Evolutionary conservation across 2,888 invertebrate species (phyloP).

Genomic region (Rapana venosa): DNA sequence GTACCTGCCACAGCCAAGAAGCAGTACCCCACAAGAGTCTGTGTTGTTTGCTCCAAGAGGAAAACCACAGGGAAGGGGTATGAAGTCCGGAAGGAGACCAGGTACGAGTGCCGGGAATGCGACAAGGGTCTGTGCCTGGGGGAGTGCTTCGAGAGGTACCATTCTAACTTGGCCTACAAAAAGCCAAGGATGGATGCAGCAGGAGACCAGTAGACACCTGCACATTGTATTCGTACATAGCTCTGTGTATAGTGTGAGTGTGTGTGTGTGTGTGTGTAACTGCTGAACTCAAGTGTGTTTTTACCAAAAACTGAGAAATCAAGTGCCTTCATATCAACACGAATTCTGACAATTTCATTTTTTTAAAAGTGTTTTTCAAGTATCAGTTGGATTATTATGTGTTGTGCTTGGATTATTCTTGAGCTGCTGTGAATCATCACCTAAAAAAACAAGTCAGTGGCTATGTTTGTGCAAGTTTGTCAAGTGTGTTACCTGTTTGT

Average conservation of each 20-base stretch:
- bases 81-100: not conserved
- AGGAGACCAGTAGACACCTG: not conserved
- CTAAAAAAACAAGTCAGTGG: not conserved
- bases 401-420: not conserved
- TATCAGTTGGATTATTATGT: not conserved
- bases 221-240: not conserved
- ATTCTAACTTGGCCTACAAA: slow-evolving; percentile 11
- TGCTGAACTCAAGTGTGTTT: not conserved
- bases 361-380: not conserved
- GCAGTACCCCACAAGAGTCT: slow-evolving; percentile 12
- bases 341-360: not conserved
- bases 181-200: slow-evolving; percentile 20
- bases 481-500: not conserved
- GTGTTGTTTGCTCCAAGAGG: slow-evolving; percentile 22
- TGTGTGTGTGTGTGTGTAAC: not conserved
- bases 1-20: slow-evolving; percentile 17
- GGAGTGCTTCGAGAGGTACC: slow-evolving; percentile 7
- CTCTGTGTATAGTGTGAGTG: not conserved
- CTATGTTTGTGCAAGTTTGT: not conserved
- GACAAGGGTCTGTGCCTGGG: slow-evolving; percentile 17
- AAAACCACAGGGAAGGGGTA: slow-evolving; percentile 25
- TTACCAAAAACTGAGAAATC: not conserved
- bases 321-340: not conserved
- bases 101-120: slow-evolving; percentile 22
- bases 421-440: not conserved